A percentile compares a stretch with the other conserved stretches of the same genome.
phyloP scores from a whole-genome alignment of 2,888 invertebrate species.

The Yponomeuta plumbellus region DNA sequence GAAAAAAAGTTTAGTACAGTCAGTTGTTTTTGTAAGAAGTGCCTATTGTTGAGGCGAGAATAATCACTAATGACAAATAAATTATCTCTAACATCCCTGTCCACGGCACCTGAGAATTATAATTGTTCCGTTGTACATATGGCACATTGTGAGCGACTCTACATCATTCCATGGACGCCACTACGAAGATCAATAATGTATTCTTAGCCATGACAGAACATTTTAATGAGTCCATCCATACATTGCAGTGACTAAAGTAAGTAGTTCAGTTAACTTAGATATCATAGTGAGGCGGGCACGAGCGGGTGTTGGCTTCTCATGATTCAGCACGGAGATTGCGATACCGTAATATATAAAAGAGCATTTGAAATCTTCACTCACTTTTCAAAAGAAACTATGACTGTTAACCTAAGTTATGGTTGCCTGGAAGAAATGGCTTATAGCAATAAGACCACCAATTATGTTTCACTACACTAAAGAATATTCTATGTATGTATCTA shows the following conservation, averaged over 20 bases:
- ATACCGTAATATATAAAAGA: no score
- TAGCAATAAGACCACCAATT: no score
- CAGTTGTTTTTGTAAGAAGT: not conserved
- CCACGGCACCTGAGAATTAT: not conserved
- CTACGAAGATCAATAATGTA: not conserved
- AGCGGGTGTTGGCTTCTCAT: conserved; percentile 36
- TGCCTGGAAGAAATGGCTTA: no score
- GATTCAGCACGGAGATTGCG: conserved; percentile 37
- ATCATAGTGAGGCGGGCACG: not conserved
- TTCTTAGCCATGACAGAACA: not conserved
- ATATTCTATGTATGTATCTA: no score
- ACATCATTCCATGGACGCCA: not conserved
- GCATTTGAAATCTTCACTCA: no score
- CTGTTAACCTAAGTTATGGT: no score
- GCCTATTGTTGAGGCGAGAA: not conserved
- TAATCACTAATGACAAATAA: not conserved
- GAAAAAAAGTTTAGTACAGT: not conserved
- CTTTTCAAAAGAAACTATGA: no score
- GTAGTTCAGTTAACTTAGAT: not conserved
- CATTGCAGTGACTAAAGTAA: not conserved
- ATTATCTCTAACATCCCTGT: not conserved
- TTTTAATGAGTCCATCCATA: not conserved
- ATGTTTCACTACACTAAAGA: no score
- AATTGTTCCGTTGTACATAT: not conserved
- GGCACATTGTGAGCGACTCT: not conserved